Conservation (phyloP, 2,797 vertebrate genomes). For the Melanotaenia maccullochi region DNA sequence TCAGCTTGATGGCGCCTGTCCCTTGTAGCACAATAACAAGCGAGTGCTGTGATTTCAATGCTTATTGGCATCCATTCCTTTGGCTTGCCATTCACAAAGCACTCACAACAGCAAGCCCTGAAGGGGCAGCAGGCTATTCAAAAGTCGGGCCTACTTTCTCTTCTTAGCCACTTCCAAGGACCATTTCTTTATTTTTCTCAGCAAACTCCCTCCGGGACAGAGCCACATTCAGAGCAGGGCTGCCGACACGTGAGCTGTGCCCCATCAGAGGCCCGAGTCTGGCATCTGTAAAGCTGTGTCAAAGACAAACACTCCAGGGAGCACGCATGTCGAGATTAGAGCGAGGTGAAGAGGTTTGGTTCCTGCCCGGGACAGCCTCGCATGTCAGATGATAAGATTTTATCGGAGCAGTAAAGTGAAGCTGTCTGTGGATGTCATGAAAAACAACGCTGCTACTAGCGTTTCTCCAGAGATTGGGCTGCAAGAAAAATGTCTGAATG, state of each 20-base stretch:
- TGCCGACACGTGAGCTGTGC: conserved; percentile 34
- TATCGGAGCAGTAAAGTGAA: conserved; percentile 31
- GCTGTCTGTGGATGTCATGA: conserved; percentile 10
- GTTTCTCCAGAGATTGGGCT: conserved; percentile 18
- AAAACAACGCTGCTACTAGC: conserved; percentile 28
- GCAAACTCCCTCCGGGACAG: conserved; percentile 23
- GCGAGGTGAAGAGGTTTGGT: conserved; percentile 58
- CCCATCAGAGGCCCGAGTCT: conserved; percentile 37
- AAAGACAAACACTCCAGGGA: conserved; percentile 45
- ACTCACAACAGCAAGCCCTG: conserved; percentile 51
- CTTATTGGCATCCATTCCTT: conserved; percentile 55
- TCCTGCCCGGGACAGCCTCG: conserved; percentile 49
- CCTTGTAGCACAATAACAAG: conserved; percentile 24
- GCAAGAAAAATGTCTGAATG: conserved; percentile 22
- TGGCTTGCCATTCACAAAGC: conserved; percentile 58
- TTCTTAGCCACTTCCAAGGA: conserved; percentile 24
- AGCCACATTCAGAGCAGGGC: conserved; percentile 37
- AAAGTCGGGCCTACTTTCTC: conserved; percentile 53
- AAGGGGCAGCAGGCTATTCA: conserved; percentile 45
- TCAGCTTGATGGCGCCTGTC: conserved; percentile 39
- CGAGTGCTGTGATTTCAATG: conserved; percentile 39
- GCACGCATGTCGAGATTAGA: conserved; percentile 42
- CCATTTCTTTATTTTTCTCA: conserved; percentile 40
- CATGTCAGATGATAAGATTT: conserved; percentile 44
- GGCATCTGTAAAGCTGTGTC: conserved; percentile 54